Conservation (phyloP, 2,113 vertebrate genomes). For the Mormoops blainvillei region DNA sequence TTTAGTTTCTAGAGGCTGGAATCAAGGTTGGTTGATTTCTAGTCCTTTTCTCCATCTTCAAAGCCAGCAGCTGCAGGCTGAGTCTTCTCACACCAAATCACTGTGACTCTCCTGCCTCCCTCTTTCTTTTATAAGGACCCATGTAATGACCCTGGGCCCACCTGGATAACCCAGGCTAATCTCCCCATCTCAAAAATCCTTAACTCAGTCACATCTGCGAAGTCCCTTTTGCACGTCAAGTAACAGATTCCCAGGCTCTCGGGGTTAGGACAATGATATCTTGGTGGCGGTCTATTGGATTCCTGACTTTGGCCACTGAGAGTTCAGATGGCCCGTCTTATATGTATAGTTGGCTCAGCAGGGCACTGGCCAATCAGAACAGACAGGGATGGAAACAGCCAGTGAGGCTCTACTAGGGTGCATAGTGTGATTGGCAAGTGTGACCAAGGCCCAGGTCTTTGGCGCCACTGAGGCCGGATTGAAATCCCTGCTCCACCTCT, state of each 20-base stretch:
- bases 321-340: not conserved
- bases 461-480: not conserved
- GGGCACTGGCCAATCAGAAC: not conserved
- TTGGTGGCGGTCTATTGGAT: not conserved
- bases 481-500: not conserved
- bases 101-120: not conserved
- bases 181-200: not conserved
- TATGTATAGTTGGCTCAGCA: no score
- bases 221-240: not conserved
- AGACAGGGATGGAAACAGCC: not conserved
- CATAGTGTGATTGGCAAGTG: not conserved
- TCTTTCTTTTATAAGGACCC: no score
- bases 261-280: not conserved
- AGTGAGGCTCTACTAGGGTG: accelerated
- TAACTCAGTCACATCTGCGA: not conserved
- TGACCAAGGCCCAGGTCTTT: not conserved
- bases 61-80: not conserved
- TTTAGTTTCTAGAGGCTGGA: not conserved
- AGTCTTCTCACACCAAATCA: not conserved
- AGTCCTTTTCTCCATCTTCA: not conserved
- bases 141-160: not conserved
- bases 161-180: not conserved
- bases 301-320: not conserved
- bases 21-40: not conserved
- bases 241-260: no score